Evolutionary conservation across 2,888 invertebrate genomes (phyloP).

Genomic region (Drosophila neonasuta): DNA sequence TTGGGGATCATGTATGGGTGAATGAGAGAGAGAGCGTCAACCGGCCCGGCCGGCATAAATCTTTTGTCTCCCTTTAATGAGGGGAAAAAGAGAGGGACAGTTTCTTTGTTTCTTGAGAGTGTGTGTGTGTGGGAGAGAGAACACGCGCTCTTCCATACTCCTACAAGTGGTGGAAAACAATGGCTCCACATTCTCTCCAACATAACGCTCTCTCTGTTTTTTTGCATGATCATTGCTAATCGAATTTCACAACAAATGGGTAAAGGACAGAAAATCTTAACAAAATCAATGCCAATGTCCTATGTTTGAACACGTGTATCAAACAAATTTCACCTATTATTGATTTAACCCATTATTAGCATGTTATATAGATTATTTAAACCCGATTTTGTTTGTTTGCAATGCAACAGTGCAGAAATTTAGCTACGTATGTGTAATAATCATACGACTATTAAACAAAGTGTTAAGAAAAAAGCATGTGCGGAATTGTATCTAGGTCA

Average conservation of each 20-base stretch:
- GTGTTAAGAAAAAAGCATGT: background rate
- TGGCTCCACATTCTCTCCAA: background rate
- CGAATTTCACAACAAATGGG: constrained; percentile 60
- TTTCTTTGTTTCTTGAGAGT: background rate
- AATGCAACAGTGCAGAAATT: background rate
- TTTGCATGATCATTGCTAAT: constrained; percentile 45
- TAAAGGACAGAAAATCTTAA: constrained; percentile 7
- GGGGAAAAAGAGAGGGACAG: constrained; percentile 15
- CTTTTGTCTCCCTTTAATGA: constrained; percentile 14
- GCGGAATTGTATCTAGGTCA: constrained; percentile 22
- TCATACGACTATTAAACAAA: background rate
- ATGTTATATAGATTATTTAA: background rate
- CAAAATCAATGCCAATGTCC: constrained; percentile 22
- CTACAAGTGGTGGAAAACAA: constrained; percentile 30
- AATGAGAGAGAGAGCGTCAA: constrained; percentile 3
- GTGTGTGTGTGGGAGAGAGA: constrained; percentile 2
- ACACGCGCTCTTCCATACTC: constrained; percentile 7
- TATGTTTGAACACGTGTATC: constrained; percentile 12
- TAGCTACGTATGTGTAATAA: constrained; percentile 3
- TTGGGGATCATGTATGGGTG: background rate
- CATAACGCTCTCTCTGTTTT: constrained; percentile 12
- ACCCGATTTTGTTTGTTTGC: background rate
- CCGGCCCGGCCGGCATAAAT: constrained; percentile 42
- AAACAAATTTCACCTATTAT: background rate
- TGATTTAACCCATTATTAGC: background rate